Base-by-base conservation (phyloP, 2,888 invertebrate species). In the Scaptomyza reducta region DNA sequence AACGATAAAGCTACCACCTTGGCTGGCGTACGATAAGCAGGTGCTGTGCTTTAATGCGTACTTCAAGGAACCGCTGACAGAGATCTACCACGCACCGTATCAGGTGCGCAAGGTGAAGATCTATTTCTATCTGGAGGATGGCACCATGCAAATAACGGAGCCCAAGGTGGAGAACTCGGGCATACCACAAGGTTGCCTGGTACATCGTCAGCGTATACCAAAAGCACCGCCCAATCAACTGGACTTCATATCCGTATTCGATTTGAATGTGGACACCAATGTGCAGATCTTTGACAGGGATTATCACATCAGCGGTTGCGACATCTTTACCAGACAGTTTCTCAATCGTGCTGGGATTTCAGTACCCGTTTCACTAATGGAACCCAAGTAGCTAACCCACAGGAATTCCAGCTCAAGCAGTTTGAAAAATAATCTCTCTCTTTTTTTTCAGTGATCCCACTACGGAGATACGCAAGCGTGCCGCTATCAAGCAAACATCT, bases 11-110 rank as follows among this genome's bases (percentile, higher is more conserved):
- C 90, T 96, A 50, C 97, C 98, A 0, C 92, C 96, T 0, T 98
- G 97, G 97, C 93, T 98, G 56, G 95, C 96, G 64, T 97, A 95
- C 90, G 97, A 98, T 89, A 96, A 97, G 92, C 95, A 97, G 92
- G 96, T 96, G 90, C 71, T 92, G 0, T 90, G 91, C 61, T 92
- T 92, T 38, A 79, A 80, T 65, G 92, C 89, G 16, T 91, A 91
- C 68, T 92, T 92, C 60, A 91, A 91, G 73, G 91, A 92, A 60
- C 95, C 95, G 0, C 93, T 97, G 0, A 95, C 96, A 71, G 97
- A 97, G 91, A 94, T 92, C 38, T 90, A 91, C 49, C 88, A 95
- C 88, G 94, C 95, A 3, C 93, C 95, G 31, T 95, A 94, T 81
- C 93, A 96, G 83, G 92, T 97, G 58, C 94, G 97, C 22, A 94